Base-by-base conservation (phyloP, 1,140 invertebrate species). In the Tetramorium simillimum region DNA sequence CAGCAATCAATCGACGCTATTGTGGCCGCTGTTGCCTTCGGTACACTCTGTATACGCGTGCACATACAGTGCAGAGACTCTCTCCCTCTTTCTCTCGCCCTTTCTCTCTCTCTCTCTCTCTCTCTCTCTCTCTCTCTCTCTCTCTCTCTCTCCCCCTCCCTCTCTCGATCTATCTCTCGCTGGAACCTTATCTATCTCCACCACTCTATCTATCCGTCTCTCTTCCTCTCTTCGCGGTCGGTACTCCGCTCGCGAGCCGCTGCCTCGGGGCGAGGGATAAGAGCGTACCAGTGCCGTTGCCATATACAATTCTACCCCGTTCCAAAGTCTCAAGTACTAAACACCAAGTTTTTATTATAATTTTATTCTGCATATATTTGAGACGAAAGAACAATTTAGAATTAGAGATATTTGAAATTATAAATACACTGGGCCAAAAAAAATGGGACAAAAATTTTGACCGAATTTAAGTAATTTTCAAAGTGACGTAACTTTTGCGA, bases 141-240 rank as follows among this genome's bases (percentile, higher is more conserved):
- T 67, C 33, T 51, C 16, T 58, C 40, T 49, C 56, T 76, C 72
- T 40, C 46, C 21, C 33, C 18, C 14, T 43, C 28, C 18, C 46
- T 49, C 65, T 49, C 21, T 24, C 12, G 6, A 16, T 69, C 65
- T 69, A 69, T 69, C 63, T 67, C 63, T n/a, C 65, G 18, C 73
- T 16, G 33, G 53, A 33, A 43, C 14, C 62, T 33, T 62, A 75
- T 58, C 67, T 69, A 77, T 70, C 43, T 49, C 58, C 65, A n/a
- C 80, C 85, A 33, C 69, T 85, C 82, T 65, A 53, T 88, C 63
- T 63, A 24, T 86, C 40, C 28, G 65, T 88, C 80, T 65, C 40
- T 87, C 58, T 63, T 70, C 85, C 86, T 87, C 67, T 78, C 88
- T 92, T 88, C 88, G 78, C 73, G 93, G 93, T 93, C 93, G 92